These are phyloP conservation scores for Operophtera brumata DNA, from an alignment of 2,888 invertebrate species.

Conservation along the genomic window DNA sequence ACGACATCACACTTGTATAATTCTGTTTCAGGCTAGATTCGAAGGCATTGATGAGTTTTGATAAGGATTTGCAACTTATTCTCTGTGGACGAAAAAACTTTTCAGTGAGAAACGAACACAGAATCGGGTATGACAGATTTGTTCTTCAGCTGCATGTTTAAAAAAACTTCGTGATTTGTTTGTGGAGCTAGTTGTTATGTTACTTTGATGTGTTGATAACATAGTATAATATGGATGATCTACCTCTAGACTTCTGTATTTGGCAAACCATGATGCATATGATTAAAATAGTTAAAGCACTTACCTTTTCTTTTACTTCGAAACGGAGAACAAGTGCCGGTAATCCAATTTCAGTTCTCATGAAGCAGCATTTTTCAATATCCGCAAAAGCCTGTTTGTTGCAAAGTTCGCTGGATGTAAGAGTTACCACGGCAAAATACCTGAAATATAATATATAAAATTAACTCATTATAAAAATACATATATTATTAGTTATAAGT, in stretches of 20 bases:
- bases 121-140: too few relatives aligned
- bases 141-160: too few relatives aligned
- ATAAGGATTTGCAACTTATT: neutral
- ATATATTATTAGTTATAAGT: too few relatives aligned
- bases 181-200: too few relatives aligned
- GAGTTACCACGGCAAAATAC: constrained; percentile 19
- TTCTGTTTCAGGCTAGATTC: constrained; percentile 19
- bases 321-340: constrained; percentile 17
- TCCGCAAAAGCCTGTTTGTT: neutral
- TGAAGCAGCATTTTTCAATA: constrained; percentile 19
- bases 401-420: neutral
- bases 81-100: constrained; percentile 3
- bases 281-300: too few relatives aligned
- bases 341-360: constrained; percentile 10
- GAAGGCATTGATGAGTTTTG: constrained; percentile 8
- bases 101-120: too few relatives aligned
- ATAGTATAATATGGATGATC: too few relatives aligned
- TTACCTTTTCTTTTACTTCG: constrained; percentile 8
- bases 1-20: constrained; percentile 14
- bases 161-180: too few relatives aligned
- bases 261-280: too few relatives aligned
- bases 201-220: too few relatives aligned
- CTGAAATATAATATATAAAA: constrained; percentile 15
- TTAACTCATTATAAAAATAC: too few relatives aligned
- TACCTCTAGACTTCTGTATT: too few relatives aligned